Conservation (phyloP, 1,140 invertebrate species). For the Zeugodacus cucurbitae region DNA sequence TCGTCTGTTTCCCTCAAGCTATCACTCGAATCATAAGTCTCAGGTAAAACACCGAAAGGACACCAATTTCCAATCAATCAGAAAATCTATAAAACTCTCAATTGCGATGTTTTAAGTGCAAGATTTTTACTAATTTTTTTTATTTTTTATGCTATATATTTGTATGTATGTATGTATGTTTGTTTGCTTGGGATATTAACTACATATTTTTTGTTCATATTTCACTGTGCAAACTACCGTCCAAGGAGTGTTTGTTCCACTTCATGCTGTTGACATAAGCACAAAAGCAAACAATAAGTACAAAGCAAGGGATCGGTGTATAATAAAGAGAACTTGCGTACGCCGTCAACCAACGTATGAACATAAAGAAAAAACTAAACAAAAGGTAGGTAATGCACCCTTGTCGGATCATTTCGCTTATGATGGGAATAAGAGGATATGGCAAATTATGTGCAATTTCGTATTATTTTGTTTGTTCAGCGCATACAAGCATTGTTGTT, state of each 20-base stretch:
- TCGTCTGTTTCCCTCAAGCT: no score
- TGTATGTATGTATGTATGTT: not conserved
- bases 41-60: not conserved
- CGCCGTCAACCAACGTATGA: not conserved
- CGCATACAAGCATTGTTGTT: not conserved
- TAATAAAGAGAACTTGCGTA: not conserved
- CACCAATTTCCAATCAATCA: not conserved
- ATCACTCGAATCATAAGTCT: no score
- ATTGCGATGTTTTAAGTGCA: not conserved
- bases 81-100: not conserved
- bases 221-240: not conserved
- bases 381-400: conserved; percentile 14
- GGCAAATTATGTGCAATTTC: conserved; percentile 16
- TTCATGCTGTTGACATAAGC: conserved; percentile 13
- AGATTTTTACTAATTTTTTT: not conserved
- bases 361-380: not conserved
- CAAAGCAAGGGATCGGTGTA: not conserved
- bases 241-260: not conserved
- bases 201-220: not conserved
- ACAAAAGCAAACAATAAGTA: not conserved
- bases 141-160: not conserved
- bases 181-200: no score
- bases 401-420: conserved; percentile 4
- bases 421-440: conserved; percentile 1
- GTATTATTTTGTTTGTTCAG: not conserved